A percentile compares a stretch with the other conserved stretches of the same genome.
Conservation (phyloP, 2,888 invertebrate genomes). For the Sminthurides aquaticus region DNA sequence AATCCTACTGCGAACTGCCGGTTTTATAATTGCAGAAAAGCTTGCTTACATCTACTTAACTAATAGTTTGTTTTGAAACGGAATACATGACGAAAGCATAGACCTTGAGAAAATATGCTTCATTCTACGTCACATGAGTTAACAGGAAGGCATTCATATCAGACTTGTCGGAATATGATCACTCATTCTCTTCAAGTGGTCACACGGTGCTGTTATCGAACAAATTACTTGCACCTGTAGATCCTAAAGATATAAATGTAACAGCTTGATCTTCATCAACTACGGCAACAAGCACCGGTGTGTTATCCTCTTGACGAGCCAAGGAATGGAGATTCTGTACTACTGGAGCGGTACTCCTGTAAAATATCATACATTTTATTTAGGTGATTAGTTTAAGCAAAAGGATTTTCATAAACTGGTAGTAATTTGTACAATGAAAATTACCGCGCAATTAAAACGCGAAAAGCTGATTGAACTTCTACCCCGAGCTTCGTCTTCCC, state of each 20-base stretch:
- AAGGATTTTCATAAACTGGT: neutral
- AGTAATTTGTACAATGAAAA: neutral
- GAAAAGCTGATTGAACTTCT: constrained; percentile 6
- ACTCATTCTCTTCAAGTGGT: too few species aligned
- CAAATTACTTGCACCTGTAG: neutral
- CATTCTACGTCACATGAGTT: too few species aligned
- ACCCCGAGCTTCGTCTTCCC: neutral
- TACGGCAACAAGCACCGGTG: constrained; percentile 5
- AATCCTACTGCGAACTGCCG: too few species aligned
- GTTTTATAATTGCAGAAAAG: too few species aligned
- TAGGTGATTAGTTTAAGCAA: neutral
- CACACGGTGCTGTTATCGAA: too few species aligned
- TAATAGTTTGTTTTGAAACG: too few species aligned
- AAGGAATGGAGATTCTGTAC: neutral
- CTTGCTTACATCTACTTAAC: too few species aligned
- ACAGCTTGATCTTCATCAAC: constrained; percentile 14
- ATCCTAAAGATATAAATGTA: constrained; percentile 13
- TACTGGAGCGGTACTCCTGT: neutral
- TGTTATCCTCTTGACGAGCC: neutral
- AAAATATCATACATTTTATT: neutral
- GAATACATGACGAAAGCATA: too few species aligned
- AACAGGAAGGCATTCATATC: too few species aligned
- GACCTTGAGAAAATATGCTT: too few species aligned
- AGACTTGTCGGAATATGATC: too few species aligned
- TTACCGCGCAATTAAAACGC: constrained; percentile 12